Base-by-base conservation (phyloP, 2,888 invertebrate genomes). In the Drosophila birchii region DNA sequence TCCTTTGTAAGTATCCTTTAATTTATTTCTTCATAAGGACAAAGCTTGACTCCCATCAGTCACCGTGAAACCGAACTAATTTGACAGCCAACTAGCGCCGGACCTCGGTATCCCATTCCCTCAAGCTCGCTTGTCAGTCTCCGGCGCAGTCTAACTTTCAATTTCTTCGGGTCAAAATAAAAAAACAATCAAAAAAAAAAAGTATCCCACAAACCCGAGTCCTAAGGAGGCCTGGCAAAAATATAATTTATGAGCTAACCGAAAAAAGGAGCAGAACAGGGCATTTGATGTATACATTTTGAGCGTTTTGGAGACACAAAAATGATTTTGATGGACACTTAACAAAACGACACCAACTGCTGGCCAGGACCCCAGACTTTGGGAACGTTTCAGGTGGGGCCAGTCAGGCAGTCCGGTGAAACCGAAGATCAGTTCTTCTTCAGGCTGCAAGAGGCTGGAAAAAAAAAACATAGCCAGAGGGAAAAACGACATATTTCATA, bases 241-340 rank as follows among this genome's bases (percentile, higher is more conserved):
- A 85, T 78, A 84, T 84, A 84, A 86, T 86, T 86, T 86, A 86
- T 86, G 83, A 76, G 75, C 64, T 58, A 71, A 74, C 51, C 61
- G 58, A 69, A 64, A 63, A 44, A 54, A 43, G 44, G 23, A 55
- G 62, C 69, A 68, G 68, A 68, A 39, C 67, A 41, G 39, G 39
- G 18, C 77, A 80, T 81, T 84, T 88, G 86, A 88, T 87, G 87
- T 87, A 86, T 85, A 88, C 86, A 86, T 88, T 86, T 84, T 62
- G 76, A 68, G 76, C 70, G 67, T 80, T 81, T 79, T 78, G 78
- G 81, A 80, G 87, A 87, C 86, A 88, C 86, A 80, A 78, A 86
- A 80, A 80, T 79, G 90, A 82, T 86, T 89, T 89, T 91, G 90
- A 91, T 90, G 91, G 90, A 90, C 90, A 91, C 87, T 81, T 91